Evolutionary conservation across 2,113 vertebrate species (phyloP).

Genomic region (Eulacestoma nigropectus): DNA sequence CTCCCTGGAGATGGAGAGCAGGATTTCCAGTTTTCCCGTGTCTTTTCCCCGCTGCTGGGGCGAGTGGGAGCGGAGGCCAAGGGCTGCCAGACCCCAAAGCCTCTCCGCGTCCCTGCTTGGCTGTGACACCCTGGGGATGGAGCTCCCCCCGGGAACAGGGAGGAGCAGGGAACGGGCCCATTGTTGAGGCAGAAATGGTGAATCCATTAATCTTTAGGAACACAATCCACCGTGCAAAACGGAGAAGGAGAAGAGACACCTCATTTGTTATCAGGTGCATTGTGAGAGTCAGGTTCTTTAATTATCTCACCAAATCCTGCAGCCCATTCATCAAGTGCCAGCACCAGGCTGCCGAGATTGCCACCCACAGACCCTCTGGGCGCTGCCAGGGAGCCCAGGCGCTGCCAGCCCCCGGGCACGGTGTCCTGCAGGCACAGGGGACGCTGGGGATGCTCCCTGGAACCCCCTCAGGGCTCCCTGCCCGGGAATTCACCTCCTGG

Average conservation of each 20-base stretch:
- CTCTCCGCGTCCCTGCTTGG: not conserved
- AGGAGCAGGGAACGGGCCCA: not conserved
- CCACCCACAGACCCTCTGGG: constrained; percentile 60
- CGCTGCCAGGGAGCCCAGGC: not conserved
- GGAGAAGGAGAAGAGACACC: constrained; percentile 59
- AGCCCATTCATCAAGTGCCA: constrained; percentile 69
- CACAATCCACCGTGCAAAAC: constrained; percentile 33
- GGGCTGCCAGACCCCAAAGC: not conserved
- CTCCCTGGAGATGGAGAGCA: not conserved
- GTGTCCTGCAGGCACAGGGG: not conserved
- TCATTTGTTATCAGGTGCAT: constrained; percentile 72
- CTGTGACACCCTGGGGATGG: not conserved
- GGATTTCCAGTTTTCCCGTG: accelerated
- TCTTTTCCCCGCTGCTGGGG: not conserved
- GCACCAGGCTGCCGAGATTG: constrained; percentile 39
- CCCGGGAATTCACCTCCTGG: accelerated
- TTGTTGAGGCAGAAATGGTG: constrained; percentile 50
- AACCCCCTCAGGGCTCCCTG: not conserved
- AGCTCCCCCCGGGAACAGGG: not conserved
- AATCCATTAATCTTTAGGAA: constrained; percentile 70
- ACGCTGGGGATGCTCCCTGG: not conserved
- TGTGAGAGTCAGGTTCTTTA: constrained; percentile 68
- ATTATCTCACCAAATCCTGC: constrained; percentile 73
- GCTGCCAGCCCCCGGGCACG: accelerated
- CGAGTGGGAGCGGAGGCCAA: accelerated